Evolutionary conservation across 1,140 invertebrate species (phyloP).

Genomic region (Pissodes strobi): DNA sequence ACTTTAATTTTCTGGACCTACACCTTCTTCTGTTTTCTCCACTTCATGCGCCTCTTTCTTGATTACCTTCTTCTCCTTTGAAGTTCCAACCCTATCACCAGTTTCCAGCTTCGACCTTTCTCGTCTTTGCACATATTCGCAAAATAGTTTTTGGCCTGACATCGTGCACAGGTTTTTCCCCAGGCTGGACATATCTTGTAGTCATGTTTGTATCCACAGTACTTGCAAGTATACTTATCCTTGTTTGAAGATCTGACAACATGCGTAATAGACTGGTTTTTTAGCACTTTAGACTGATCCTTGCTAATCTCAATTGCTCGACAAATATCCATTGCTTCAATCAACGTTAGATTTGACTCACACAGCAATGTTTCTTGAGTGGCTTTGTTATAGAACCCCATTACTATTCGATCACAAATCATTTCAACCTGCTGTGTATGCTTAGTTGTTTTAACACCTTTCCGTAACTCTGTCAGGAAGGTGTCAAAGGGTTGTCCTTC

Average conservation of each 20-base stretch:
- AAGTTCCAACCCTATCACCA: too few relatives aligned
- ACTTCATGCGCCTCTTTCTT: too few relatives aligned
- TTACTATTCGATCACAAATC: conserved; percentile 41
- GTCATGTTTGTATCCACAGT: conserved; percentile 10
- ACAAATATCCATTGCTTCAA: conserved; percentile 43
- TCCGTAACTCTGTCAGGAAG: conserved; percentile 45
- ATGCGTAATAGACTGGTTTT: conserved; percentile 4
- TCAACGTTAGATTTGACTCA: conserved; percentile 42
- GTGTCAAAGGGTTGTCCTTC: conserved; percentile 44
- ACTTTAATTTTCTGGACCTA: not conserved
- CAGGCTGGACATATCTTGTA: conserved; percentile 26
- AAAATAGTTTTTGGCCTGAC: conserved; percentile 30
- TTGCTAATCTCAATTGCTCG: too few relatives aligned
- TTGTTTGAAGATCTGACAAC: too few relatives aligned
- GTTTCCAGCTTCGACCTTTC: too few relatives aligned
- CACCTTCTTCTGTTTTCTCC: conserved; percentile 12
- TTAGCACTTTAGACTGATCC: too few relatives aligned
- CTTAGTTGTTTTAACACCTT: conserved; percentile 39
- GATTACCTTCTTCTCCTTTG: too few relatives aligned
- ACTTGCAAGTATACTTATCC: conserved; percentile 9
- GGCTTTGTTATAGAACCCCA: conserved; percentile 34
- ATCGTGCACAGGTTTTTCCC: conserved; percentile 27
- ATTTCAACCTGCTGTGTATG: conserved; percentile 38
- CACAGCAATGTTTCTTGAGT: conserved; percentile 49
- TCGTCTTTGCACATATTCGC: conserved; percentile 17